Conservation (phyloP, 2,888 invertebrate genomes). For the Clitarchus hookeri region DNA sequence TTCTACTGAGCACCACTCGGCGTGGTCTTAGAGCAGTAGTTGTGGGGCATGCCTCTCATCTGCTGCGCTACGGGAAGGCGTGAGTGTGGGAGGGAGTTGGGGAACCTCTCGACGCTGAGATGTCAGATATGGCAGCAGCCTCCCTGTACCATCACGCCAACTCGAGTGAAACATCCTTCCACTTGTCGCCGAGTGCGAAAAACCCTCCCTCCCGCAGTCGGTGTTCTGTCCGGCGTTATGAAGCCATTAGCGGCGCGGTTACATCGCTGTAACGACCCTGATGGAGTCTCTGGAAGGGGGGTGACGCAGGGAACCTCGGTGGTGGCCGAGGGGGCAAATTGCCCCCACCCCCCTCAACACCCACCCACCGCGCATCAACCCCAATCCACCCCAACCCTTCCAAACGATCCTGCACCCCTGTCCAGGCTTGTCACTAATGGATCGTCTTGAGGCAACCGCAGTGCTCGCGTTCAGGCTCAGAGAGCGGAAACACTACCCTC, state of each 20-base stretch:
- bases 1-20: no score
- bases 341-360: not conserved
- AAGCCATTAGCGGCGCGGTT: constrained; percentile 14
- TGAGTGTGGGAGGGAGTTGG: not conserved
- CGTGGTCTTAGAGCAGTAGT: no score
- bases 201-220: not conserved
- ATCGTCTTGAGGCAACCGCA: constrained; percentile 1
- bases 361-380: not conserved
- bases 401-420: not conserved
- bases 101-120: not conserved
- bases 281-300: not conserved
- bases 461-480: no score
- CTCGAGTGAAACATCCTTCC: not conserved
- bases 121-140: not conserved
- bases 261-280: not conserved
- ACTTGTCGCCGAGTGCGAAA: not conserved
- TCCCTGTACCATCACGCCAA: not conserved
- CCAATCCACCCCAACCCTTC: no score
- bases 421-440: not conserved
- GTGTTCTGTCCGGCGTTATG: not conserved
- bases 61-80: no score
- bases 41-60: no score
- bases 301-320: no score
- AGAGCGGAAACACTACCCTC: no score
- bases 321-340: not conserved